Conservation (phyloP, 2,888 invertebrate genomes). For the Craniophora ligustri region DNA sequence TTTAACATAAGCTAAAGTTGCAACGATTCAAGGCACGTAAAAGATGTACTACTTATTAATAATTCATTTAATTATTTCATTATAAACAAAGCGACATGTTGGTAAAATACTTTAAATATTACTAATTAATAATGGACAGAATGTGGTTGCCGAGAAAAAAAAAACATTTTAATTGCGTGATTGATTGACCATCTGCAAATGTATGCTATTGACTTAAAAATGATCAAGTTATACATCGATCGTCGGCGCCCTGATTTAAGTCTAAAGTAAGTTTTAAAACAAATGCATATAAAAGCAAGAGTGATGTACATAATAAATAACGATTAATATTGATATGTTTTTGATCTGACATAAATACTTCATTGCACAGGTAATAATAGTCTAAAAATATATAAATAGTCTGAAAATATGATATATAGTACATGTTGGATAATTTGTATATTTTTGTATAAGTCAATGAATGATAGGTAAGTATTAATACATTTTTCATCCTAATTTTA, state of each 20-base stretch:
- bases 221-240: constrained; percentile 28
- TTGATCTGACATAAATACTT: constrained; percentile 21
- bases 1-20: constrained; percentile 6
- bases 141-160: constrained; percentile 43
- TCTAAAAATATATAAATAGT: neutral
- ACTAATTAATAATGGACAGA: constrained; percentile 55
- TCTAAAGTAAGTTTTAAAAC: constrained; percentile 34
- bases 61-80: constrained; percentile 15
- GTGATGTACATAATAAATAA: constrained; percentile 39
- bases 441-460: too few relatives aligned
- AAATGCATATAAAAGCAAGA: constrained; percentile 63
- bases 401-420: too few relatives aligned
- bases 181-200: constrained; percentile 15
- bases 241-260: constrained; percentile 15
- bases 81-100: constrained; percentile 8
- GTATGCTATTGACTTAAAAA: constrained; percentile 10
- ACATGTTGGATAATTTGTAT: too few relatives aligned
- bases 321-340: constrained; percentile 18
- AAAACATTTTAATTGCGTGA: constrained; percentile 29
- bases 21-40: constrained; percentile 49
- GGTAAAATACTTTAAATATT: constrained; percentile 26
- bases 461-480: too few relatives aligned
- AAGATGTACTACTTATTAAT: constrained; percentile 17
- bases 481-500: too few relatives aligned
- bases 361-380: neutral